Conservation (phyloP, 2,888 invertebrate species). For the Acronicta aceris region DNA sequence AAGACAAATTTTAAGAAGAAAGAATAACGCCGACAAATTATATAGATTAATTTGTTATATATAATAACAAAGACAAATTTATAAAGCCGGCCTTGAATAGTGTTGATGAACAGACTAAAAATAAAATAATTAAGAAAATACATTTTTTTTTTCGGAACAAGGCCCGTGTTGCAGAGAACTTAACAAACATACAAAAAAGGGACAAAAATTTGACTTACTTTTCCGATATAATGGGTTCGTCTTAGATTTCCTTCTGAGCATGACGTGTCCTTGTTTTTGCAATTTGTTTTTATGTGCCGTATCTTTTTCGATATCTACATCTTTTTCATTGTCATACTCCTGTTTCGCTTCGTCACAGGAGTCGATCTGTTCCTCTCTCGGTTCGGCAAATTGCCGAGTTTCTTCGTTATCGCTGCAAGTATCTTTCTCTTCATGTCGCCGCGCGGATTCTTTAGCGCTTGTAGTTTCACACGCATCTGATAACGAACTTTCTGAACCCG, state of each 20-base stretch:
- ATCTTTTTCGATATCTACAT: slow-evolving; percentile 69
- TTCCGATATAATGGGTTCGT: slow-evolving; percentile 91
- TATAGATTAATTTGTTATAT: too few relatives aligned
- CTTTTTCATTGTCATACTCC: slow-evolving; percentile 78
- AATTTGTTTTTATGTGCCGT: slow-evolving; percentile 67
- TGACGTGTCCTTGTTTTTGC: slow-evolving; percentile 87
- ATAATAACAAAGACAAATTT: too few relatives aligned
- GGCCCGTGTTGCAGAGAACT: too few relatives aligned
- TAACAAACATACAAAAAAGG: too few relatives aligned
- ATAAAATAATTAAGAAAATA: too few relatives aligned
- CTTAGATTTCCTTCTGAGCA: slow-evolving; percentile 90
- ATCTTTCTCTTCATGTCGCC: slow-evolving; percentile 92
- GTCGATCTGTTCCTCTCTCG: slow-evolving; percentile 67
- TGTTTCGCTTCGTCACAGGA: slow-evolving; percentile 78
- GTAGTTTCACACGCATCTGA: slow-evolving; percentile 92
- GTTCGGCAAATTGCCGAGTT: slow-evolving; percentile 51
- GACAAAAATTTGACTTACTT: slow-evolving; percentile 87
- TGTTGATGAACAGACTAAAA: too few relatives aligned
- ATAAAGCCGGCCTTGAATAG: too few relatives aligned
- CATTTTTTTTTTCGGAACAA: too few relatives aligned
- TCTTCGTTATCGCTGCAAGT: slow-evolving; percentile 92
- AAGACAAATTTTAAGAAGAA: too few relatives aligned
- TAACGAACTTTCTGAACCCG: slow-evolving; percentile 96
- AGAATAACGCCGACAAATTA: too few relatives aligned
- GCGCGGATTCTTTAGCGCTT: slow-evolving; percentile 92